phyloP scores from a whole-genome alignment of 2,113 vertebrate genomes.

The Gobio gobio region DNA sequence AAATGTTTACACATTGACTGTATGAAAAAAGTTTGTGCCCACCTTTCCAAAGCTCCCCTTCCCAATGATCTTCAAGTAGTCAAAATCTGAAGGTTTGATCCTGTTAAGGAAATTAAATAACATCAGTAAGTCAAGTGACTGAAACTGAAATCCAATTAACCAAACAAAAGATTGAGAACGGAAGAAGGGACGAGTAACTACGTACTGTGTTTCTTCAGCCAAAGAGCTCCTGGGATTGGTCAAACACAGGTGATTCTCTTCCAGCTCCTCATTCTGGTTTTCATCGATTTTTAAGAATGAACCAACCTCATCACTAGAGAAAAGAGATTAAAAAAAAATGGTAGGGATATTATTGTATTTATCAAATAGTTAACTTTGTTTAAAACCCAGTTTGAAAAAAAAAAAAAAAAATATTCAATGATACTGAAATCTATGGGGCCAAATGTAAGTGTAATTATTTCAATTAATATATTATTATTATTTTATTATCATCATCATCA shows the following conservation, averaged over 20 bases:
- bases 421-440: neutral
- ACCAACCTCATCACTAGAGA: constrained; percentile 73
- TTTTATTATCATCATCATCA: too few species aligned
- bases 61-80: constrained; percentile 82
- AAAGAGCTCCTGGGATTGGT: constrained; percentile 67
- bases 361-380: neutral
- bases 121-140: neutral
- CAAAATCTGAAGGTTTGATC: constrained; percentile 80
- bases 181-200: constrained; percentile 33
- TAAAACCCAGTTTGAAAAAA: neutral
- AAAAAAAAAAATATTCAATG: neutral
- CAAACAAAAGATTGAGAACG: neutral
- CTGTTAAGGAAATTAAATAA: constrained; percentile 57
- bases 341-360: neutral
- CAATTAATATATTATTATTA: too few species aligned
- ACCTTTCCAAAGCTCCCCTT: constrained; percentile 85
- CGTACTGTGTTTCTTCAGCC: constrained; percentile 78
- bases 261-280: constrained; percentile 74
- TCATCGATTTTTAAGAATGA: constrained; percentile 78
- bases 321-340: constrained; percentile 7
- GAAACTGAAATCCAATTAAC: neutral
- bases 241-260: constrained; percentile 66
- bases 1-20: neutral
- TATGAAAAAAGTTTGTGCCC: neutral
- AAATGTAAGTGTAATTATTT: too few species aligned